Evolutionary conservation across 2,113 vertebrate genomes (phyloP), one percentile per base, ranked within the genome.

Genomic region (Mirounga angustirostris): DNA sequence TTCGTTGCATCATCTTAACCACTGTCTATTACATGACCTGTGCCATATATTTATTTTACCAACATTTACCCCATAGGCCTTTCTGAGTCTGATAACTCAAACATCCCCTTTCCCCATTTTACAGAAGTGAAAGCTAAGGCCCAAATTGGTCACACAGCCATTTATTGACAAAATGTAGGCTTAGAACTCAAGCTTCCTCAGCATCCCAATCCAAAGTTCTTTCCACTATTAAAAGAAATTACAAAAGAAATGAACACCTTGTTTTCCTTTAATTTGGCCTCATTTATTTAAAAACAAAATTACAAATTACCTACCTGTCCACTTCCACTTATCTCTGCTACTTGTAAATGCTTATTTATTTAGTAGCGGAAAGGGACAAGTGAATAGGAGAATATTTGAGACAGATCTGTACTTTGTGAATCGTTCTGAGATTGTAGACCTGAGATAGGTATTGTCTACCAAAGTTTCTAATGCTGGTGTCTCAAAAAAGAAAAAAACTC

Each of bases 341-440:
- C n/a, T 97, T 19, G 50, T 67, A 76, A 76, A 52, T 67, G 7
- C 19, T 15, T 74, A 82, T 78, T 95, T 96, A 76, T 59, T 67
- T 52, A 96, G 19, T 22, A 85, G 7, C 40, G 80, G 16, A 95
- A n/a, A 82, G 22, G 43, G 28, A 63, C 24, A 79, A 50, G 12
- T 73, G 15, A 85, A 28, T 58, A 65, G 88, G 46, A 28, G 50
- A 65, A 61, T 91, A 63, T 50, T 3, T 93, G 24, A 78, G 28
- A 59, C 67, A 74, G 30, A 46, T 87, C 24, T 43, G 2, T 92
- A 43, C 40, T 86, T 76, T 61, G 28, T 85, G 52, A 96, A 3
- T 59, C 46, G 1, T 89, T 78, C 63, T 93, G 24, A 91, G 76
- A 78, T 82, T 82, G 7, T 96, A 14, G 21, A 78, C 54, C 24